Percentiles rank a stretch among this genome's conserved stretches.
phyloP scores from a whole-genome alignment of 2,797 vertebrate genomes.

The Acestrorhynchus altus region DNA sequence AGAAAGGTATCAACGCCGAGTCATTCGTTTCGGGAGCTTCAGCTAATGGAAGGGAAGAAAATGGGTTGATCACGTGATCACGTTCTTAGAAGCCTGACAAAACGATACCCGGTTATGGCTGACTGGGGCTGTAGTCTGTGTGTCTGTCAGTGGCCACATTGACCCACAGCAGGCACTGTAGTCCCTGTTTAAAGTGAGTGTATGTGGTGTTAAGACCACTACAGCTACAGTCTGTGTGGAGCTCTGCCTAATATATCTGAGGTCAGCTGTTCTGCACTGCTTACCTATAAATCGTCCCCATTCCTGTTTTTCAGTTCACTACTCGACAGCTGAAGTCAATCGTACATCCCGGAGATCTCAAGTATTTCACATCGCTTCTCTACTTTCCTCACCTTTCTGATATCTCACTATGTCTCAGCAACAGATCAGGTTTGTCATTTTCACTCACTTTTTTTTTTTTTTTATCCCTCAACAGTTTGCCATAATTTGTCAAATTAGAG shows the following conservation, averaged over 20 bases:
- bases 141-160: background rate
- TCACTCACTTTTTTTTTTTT: background rate
- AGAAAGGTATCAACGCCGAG: background rate
- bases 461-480: background rate
- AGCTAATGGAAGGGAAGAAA: background rate
- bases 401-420: conserved; percentile 79
- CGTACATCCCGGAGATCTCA: background rate
- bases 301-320: conserved; percentile 23
- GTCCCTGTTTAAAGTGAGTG: background rate
- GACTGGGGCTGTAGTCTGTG: background rate
- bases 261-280: background rate
- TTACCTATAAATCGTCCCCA: background rate
- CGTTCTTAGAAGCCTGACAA: background rate
- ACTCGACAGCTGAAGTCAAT: background rate
- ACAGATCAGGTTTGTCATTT: conserved; percentile 73
- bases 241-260: conserved; percentile 7
- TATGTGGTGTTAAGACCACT: no score
- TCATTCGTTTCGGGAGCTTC: background rate
- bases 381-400: conserved; percentile 16
- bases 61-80: background rate
- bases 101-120: background rate
- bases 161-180: background rate
- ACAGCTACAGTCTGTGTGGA: background rate
- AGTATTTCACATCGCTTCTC: conserved; percentile 15
- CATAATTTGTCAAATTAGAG: no score